Evolutionary conservation across 2,113 vertebrate genomes (phyloP), one percentile per base, ranked within the genome.

Genomic region (Otocyon megalotis): DNA sequence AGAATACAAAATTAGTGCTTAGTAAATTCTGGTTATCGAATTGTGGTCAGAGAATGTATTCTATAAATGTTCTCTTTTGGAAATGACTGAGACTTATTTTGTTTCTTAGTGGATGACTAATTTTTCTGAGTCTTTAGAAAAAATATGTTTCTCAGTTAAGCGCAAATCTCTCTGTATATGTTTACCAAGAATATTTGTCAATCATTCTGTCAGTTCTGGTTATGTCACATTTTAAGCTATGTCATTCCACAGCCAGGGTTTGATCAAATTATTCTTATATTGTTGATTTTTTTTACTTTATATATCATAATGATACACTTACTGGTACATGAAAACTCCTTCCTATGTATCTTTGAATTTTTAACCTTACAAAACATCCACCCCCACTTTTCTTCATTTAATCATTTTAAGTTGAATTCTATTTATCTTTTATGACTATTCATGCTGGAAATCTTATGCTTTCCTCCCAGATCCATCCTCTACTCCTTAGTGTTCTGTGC

Each of bases 1-100:
- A 96, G 32, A 82, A 96, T 93, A 81, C 19, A 94, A 96, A 96
- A 94, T 96, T 77, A 79, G 65, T 86, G 77, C 92, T 97, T 93
- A 67, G 79, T 83, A 94, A 96, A 81, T 86, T 56, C 28, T 65
- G 62, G 77, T 91, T 92, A 93, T 84, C 93, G 54, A 92, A 93
- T 82, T 92, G 3, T 76, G 17, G 50, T 81, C 95, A 60, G 19
- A 79, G 28, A 94, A 83, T 82, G 63, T 77, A 10, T 89, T 88
- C 60, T 97, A 50, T 69, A 88, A 69, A 77, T 88, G 30, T 58
- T 92, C 12, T 84, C 35, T 85, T 90, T 88, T 93, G n/a, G 22
- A 96, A 96, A 67, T 76, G 43, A 79, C 71, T 30, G 50, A 93
- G 62, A 11, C n/a, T 89, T 88, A 86, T 77, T 94, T 96, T 95